phyloP scores from a whole-genome alignment of 2,888 invertebrate genomes.

The Nowickia ferox region DNA sequence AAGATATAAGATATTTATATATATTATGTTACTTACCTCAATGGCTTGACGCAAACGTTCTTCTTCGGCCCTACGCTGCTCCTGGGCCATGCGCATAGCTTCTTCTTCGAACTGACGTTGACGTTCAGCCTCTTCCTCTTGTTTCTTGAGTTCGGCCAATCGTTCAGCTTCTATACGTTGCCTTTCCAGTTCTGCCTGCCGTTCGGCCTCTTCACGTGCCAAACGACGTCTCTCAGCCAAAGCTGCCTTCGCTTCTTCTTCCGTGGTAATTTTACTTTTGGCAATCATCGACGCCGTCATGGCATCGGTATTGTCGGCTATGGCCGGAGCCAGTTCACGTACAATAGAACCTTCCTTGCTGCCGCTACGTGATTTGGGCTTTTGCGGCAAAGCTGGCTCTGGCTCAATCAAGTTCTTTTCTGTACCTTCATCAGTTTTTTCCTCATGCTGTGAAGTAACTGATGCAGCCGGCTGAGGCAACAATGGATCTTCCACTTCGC shows the following conservation, averaged over 20 bases:
- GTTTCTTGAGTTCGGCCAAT: constrained; percentile 88
- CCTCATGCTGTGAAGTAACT: constrained; percentile 76
- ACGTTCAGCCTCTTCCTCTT: constrained; percentile 91
- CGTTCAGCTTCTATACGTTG: constrained; percentile 89
- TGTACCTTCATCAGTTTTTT: constrained; percentile 80
- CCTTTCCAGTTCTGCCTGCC: constrained; percentile 93
- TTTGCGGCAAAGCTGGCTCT: constrained; percentile 46
- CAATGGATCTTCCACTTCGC: constrained; percentile 11
- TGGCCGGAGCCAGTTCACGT: constrained; percentile 78
- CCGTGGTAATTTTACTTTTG: constrained; percentile 90
- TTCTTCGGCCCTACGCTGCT: constrained; percentile 92
- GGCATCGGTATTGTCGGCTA: constrained; percentile 75
- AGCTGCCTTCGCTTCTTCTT: constrained; percentile 96
- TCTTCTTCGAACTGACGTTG: constrained; percentile 92
- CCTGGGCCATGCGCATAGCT: constrained; percentile 89
- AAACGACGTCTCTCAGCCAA: constrained; percentile 93
- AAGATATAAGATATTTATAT: neutral
- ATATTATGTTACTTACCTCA: constrained; percentile 84
- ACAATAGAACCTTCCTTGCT: constrained; percentile 81
- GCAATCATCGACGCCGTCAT: constrained; percentile 87
- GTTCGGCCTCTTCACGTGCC: constrained; percentile 95
- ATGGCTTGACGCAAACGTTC: constrained; percentile 93
- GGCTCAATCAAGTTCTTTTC: constrained; percentile 75
- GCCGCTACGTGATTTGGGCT: constrained; percentile 74
- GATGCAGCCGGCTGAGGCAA: constrained; percentile 70